phyloP scores from a whole-genome alignment of 2,113 vertebrate genomes.

The Capricornis sumatraensis region DNA sequence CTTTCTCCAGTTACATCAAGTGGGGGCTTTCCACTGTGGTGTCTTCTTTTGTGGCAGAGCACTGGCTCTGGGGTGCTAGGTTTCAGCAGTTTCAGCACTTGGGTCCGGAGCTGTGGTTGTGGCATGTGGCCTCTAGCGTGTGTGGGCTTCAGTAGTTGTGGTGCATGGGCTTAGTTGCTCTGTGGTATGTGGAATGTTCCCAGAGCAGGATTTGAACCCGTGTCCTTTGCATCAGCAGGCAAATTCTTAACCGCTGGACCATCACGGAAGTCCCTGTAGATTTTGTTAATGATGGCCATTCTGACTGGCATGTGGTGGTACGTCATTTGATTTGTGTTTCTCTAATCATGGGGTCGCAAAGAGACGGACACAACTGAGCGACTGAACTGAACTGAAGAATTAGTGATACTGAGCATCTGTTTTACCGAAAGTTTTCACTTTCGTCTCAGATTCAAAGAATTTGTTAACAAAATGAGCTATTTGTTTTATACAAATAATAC shows the following conservation, averaged over 20 bases:
- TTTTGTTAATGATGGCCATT: neutral
- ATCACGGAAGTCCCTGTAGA: neutral
- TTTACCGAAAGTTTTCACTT: neutral
- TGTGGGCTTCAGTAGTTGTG: neutral
- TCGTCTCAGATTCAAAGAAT: neutral
- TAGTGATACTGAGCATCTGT: neutral
- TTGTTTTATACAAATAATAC: neutral
- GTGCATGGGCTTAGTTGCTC: neutral
- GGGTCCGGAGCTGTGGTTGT: neutral
- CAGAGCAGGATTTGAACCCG: neutral
- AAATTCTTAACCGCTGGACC: neutral
- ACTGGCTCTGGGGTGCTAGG: neutral
- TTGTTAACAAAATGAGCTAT: neutral
- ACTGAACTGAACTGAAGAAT: neutral
- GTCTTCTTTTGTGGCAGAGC: neutral
- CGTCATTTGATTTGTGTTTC: neutral
- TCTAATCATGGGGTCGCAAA: neutral
- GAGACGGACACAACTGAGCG: too few species aligned
- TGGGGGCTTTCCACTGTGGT: rapidly evolving
- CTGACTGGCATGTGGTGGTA: neutral
- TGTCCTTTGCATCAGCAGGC: neutral
- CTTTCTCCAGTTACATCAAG: neutral
- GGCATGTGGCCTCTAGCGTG: neutral
- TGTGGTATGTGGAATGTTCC: neutral
- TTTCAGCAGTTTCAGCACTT: neutral